phyloP scores from a whole-genome alignment of 2,113 vertebrate genomes.

The Centrocercus urophasianus region DNA sequence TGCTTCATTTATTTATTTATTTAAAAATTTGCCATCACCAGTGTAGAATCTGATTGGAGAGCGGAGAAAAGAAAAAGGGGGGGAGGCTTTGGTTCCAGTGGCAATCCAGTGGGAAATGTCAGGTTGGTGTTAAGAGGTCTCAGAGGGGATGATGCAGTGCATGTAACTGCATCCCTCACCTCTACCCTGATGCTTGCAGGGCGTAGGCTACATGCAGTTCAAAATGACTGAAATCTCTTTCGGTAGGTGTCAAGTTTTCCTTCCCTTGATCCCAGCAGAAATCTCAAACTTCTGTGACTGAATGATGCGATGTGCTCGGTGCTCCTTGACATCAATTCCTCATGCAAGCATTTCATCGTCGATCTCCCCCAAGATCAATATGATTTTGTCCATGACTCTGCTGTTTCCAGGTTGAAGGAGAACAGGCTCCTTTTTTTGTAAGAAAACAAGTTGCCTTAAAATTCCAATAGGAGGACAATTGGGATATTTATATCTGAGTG shows the following conservation, averaged over 20 bases:
- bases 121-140: accelerated
- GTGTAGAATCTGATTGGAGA: background rate
- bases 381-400: background rate
- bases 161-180: background rate
- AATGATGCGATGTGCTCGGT: background rate
- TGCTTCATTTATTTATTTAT: conserved; percentile 4
- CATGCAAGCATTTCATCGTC: background rate
- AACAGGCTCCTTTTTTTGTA: background rate
- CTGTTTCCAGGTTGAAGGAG: background rate
- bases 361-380: background rate
- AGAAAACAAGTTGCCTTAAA: background rate
- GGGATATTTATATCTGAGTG: background rate
- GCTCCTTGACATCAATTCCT: background rate
- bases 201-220: background rate
- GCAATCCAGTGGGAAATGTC: background rate
- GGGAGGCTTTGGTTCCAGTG: background rate
- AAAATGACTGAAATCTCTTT: background rate
- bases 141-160: background rate
- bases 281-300: background rate
- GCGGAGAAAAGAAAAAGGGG: too few species aligned
- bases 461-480: background rate
- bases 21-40: background rate
- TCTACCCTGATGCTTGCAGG: background rate
- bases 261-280: background rate
- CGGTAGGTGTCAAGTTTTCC: background rate